A percentile compares a stretch with the other conserved stretches of the same genome.
Evolutionary conservation across 2,797 vertebrate species (phyloP).

Genomic region (Cheirogaleus major): DNA sequence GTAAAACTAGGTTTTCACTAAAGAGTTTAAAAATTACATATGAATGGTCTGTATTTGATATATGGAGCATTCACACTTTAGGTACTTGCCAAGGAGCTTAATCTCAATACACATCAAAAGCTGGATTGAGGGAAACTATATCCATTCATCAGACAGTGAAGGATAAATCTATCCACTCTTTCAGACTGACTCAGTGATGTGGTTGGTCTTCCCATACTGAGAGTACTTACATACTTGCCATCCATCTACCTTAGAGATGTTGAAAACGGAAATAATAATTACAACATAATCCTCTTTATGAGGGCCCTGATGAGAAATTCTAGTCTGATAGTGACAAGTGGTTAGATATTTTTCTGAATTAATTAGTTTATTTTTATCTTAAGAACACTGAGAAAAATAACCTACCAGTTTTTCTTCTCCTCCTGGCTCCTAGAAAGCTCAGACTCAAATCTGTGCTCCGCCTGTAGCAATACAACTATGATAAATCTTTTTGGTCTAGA

Average conservation of each 20-base stretch:
- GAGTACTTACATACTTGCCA: background rate
- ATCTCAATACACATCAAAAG: background rate
- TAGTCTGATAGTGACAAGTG: background rate
- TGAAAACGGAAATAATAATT: background rate
- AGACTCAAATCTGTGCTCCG: background rate
- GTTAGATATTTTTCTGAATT: background rate
- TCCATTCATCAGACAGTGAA: background rate
- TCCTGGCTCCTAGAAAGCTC: background rate
- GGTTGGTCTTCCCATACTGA: background rate
- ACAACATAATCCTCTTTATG: background rate
- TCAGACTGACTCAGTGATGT: background rate
- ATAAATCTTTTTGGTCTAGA: background rate
- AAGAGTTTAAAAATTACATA: slow-evolving; percentile 23
- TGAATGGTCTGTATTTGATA: background rate
- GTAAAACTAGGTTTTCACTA: slow-evolving; percentile 21
- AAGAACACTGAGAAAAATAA: slow-evolving; percentile 32
- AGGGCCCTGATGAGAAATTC: slow-evolving; percentile 15
- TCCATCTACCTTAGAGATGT: background rate
- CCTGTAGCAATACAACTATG: background rate
- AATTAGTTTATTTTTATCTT: background rate
- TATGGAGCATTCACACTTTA: background rate
- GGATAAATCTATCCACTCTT: background rate
- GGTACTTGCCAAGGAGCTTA: background rate
- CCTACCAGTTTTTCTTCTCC: background rate
- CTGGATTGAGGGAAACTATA: background rate